Percentiles rank a stretch among this genome's conserved stretches.
Conservation (phyloP, 2,113 vertebrate genomes). For the Chaetodon auriga region DNA sequence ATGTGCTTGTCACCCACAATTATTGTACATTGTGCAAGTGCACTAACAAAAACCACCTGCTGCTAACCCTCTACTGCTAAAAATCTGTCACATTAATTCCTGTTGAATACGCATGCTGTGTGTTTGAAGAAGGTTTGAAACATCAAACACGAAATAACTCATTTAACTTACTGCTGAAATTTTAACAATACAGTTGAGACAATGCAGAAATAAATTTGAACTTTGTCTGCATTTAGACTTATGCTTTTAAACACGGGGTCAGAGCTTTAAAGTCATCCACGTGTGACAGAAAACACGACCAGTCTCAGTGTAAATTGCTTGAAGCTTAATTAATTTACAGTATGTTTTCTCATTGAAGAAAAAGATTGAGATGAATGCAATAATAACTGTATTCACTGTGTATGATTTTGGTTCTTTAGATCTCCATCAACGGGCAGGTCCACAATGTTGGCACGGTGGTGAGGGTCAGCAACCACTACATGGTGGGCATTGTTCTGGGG, state of each 20-base stretch:
- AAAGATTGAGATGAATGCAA: background rate
- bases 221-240: no score
- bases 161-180: no score
- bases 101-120: background rate
- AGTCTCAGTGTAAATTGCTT: background rate
- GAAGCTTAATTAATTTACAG: no score
- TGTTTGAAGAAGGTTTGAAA: background rate
- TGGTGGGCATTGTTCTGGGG: conserved; percentile 87
- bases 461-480: conserved; percentile 80
- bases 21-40: background rate
- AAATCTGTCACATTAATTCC: no score
- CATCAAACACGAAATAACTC: background rate
- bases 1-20: background rate
- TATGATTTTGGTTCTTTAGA: conserved; percentile 63
- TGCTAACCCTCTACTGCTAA: no score
- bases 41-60: background rate
- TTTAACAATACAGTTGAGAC: background rate
- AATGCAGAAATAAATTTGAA: background rate
- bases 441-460: conserved; percentile 88
- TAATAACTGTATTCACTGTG: background rate
- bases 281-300: background rate
- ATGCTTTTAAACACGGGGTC: no score
- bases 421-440: conserved; percentile 86
- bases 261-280: no score
- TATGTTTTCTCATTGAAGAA: background rate